Percentiles rank a stretch among this genome's conserved stretches.
phyloP scores from a whole-genome alignment of 2,888 invertebrate species.

The Harpalus rufipes region DNA sequence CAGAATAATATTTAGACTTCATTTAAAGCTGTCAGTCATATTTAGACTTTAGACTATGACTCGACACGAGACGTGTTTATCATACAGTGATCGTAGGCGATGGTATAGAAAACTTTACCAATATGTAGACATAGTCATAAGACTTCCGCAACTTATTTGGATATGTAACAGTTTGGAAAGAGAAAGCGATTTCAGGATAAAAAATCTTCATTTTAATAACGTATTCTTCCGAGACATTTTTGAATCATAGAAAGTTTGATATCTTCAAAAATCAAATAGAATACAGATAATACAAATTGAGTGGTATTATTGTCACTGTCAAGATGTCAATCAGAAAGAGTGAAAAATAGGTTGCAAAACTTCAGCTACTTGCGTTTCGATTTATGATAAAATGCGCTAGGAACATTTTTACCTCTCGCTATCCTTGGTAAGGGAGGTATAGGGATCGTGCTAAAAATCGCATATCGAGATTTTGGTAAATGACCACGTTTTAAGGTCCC shows the following conservation, averaged over 20 bases:
- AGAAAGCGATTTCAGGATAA: slow-evolving; percentile 46
- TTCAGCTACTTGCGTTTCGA: too few relatives aligned
- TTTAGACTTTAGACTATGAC: slow-evolving; percentile 22
- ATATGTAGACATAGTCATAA: slow-evolving; percentile 19
- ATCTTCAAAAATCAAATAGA: background rate
- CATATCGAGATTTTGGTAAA: too few relatives aligned
- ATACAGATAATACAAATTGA: background rate
- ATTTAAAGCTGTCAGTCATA: background rate
- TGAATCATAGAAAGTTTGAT: slow-evolving; percentile 39
- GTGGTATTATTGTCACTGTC: background rate
- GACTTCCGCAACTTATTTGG: slow-evolving; percentile 47
- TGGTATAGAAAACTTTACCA: slow-evolving; percentile 21
- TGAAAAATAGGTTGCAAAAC: background rate
- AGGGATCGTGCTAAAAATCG: too few relatives aligned
- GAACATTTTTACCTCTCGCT: too few relatives aligned
- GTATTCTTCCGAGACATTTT: slow-evolving; percentile 38
- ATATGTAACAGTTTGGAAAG: slow-evolving; percentile 49
- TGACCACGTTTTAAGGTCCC: too few relatives aligned
- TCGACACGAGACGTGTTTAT: slow-evolving; percentile 5
- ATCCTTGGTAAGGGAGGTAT: too few relatives aligned
- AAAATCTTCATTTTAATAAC: slow-evolving; percentile 46
- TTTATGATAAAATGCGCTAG: too few relatives aligned
- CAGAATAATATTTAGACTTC: background rate
- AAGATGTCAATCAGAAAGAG: background rate
- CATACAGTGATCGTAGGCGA: slow-evolving; percentile 40